Percentiles rank a stretch among this genome's conserved stretches.
Evolutionary conservation across 2,113 vertebrate species (phyloP).

Genomic region (Mustela lutreola): DNA sequence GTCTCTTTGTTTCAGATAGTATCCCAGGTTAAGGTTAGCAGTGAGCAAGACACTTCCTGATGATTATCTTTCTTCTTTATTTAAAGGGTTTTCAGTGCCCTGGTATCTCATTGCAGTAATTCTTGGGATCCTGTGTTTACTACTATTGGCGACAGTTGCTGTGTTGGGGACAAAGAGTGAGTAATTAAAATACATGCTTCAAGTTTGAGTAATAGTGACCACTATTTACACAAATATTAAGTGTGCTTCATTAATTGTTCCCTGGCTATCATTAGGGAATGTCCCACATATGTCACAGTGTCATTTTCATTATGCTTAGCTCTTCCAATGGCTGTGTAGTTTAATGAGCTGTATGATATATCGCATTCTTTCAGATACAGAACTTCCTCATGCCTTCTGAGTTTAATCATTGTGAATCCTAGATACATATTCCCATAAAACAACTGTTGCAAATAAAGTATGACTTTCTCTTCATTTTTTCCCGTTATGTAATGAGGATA

Average conservation of each 20-base stretch:
- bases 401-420: background rate
- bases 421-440: background rate
- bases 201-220: background rate
- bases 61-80: background rate
- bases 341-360: background rate
- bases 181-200: slow-evolving; percentile 43
- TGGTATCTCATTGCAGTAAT: background rate
- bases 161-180: slow-evolving; percentile 60
- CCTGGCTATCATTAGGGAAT: background rate
- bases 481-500: background rate
- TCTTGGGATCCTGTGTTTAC: slow-evolving; percentile 58
- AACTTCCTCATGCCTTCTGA: background rate
- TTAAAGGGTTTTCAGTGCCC: slow-evolving; percentile 23
- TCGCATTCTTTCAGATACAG: background rate
- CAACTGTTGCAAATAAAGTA: background rate
- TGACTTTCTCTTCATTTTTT: background rate
- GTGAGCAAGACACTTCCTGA: background rate
- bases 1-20: background rate
- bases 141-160: background rate
- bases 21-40: background rate
- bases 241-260: background rate
- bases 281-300: background rate
- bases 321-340: background rate
- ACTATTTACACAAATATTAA: background rate
- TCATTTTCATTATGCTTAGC: background rate